Evolutionary conservation across 37 sponge, comb jelly and placozoan genomes (phyloP).

Genomic region (Geodia barretti): DNA sequence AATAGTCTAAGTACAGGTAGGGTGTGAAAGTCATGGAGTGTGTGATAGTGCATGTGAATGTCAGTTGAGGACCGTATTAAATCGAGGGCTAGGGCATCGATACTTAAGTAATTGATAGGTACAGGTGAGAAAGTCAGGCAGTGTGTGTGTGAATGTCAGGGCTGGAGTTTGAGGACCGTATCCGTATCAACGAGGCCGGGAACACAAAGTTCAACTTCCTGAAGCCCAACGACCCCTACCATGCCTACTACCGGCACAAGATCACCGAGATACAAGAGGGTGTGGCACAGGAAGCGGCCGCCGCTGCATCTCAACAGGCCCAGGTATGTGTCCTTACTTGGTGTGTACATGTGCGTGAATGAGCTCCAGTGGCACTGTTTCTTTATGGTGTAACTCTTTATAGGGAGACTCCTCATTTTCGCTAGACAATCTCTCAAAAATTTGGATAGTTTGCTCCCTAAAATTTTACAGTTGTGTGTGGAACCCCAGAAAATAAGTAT

Average conservation of each 20-base stretch:
- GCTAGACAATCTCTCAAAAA: too few relatives aligned
- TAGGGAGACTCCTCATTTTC: too few relatives aligned
- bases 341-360: slow-evolving; percentile 6
- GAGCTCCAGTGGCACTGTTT: not conserved
- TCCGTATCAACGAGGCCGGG: slow-evolving; percentile 86
- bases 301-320: slow-evolving; percentile 9
- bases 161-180: slow-evolving; percentile 79
- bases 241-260: slow-evolving; percentile 97
- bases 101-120: not conserved
- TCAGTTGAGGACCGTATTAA: not conserved
- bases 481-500: too few relatives aligned
- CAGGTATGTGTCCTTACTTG: slow-evolving; percentile 6
- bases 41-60: not conserved
- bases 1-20: too few relatives aligned
- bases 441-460: too few relatives aligned
- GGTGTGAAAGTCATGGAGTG: too few relatives aligned
- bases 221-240: slow-evolving; percentile 88
- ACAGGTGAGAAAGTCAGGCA: not conserved
- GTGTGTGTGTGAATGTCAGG: slow-evolving; percentile 48
- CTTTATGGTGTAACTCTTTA: too few relatives aligned
- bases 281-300: slow-evolving; percentile 65
- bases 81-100: too few relatives aligned
- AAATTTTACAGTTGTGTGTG: too few relatives aligned
- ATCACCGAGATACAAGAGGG: slow-evolving; percentile 93
- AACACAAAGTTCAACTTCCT: slow-evolving; percentile 98